These are phyloP conservation scores for Lingula anatina DNA, from an alignment of 2,888 invertebrate genomes.

Conservation along the genomic window DNA sequence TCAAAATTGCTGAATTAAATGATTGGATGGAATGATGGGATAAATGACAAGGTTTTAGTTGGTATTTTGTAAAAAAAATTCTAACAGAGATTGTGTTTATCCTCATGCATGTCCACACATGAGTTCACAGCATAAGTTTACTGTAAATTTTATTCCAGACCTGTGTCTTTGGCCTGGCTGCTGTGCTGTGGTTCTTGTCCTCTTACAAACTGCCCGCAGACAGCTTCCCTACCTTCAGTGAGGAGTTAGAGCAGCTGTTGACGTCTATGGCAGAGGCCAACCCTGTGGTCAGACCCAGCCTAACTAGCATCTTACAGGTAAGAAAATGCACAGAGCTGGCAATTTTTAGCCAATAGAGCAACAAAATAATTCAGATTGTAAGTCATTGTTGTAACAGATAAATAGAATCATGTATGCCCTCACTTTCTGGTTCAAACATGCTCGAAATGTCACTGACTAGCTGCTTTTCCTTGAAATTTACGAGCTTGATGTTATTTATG, in stretches of 20 bases:
- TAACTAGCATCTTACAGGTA: slow-evolving; percentile 33
- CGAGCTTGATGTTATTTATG: too few species aligned
- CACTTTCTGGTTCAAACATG: too few species aligned
- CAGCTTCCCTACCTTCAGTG: slow-evolving; percentile 16
- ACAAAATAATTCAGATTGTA: not conserved
- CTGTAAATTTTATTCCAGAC: slow-evolving; percentile 32
- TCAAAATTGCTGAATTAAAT: too few species aligned
- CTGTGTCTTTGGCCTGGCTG: slow-evolving; percentile 41
- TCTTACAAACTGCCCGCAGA: slow-evolving; percentile 29
- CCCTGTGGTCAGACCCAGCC: slow-evolving; percentile 26
- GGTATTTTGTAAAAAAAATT: too few species aligned
- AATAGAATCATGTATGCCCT: too few species aligned
- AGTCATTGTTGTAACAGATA: not conserved
- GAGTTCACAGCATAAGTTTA: too few species aligned
- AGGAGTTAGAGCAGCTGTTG: slow-evolving; percentile 30
- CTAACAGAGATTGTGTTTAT: too few species aligned
- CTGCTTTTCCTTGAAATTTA: too few species aligned
- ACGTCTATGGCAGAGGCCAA: slow-evolving; percentile 31
- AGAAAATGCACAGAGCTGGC: not conserved
- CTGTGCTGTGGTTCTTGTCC: slow-evolving; percentile 32
- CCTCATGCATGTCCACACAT: too few species aligned
- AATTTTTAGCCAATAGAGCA: not conserved
- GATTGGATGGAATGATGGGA: too few species aligned
- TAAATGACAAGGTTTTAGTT: too few species aligned
- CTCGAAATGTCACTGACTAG: too few species aligned